phyloP scores from a whole-genome alignment of 2,113 vertebrate genomes.

The Lepisosteus osseus region DNA sequence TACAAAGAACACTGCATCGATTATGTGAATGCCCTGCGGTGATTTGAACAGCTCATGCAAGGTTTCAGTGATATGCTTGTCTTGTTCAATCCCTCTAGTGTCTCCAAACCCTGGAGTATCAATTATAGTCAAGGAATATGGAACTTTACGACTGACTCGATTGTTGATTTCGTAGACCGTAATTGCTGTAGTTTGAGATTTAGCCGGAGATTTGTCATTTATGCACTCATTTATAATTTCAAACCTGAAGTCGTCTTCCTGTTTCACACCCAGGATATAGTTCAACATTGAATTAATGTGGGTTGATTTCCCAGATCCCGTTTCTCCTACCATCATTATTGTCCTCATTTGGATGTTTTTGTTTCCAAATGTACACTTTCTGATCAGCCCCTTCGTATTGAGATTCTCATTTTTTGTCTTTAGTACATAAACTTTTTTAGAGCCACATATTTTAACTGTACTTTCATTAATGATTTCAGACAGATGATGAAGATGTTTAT shows the following conservation, averaged over 20 bases:
- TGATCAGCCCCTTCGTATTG: neutral
- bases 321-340: slow-evolving; percentile 36
- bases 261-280: slow-evolving; percentile 33
- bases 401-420: neutral
- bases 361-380: slow-evolving; percentile 26
- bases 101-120: slow-evolving; percentile 48
- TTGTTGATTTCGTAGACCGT: slow-evolving; percentile 34
- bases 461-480: too few relatives aligned
- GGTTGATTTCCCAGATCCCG: slow-evolving; percentile 37
- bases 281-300: slow-evolving; percentile 39
- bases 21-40: slow-evolving; percentile 16
- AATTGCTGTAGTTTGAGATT: slow-evolving; percentile 35
- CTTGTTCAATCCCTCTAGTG: slow-evolving; percentile 24
- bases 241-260: slow-evolving; percentile 27
- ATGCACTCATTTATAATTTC: slow-evolving; percentile 34
- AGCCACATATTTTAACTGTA: too few relatives aligned
- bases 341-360: slow-evolving; percentile 21
- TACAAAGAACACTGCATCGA: slow-evolving; percentile 35
- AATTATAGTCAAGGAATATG: slow-evolving; percentile 39
- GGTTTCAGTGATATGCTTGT: slow-evolving; percentile 16
- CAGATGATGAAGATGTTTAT: too few relatives aligned
- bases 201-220: slow-evolving; percentile 17
- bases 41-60: slow-evolving; percentile 25
- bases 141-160: neutral
- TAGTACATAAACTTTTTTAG: slow-evolving; percentile 26